phyloP scores from a whole-genome alignment of 1,140 invertebrate genomes.

The Araneus ventricosus region DNA sequence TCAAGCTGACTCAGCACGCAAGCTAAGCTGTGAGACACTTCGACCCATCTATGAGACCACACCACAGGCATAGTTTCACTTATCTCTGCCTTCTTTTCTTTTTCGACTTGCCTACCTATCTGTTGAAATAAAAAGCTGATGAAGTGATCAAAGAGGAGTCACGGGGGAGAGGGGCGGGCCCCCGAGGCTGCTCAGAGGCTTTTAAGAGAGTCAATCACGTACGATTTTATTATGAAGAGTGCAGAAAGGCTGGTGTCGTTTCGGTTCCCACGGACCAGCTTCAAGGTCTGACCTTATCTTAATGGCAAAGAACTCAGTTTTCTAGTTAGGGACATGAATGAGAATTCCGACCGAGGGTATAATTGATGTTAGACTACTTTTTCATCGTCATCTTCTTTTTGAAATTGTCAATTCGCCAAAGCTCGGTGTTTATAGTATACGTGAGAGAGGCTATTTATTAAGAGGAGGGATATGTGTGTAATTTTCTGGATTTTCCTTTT shows the following conservation, averaged over 20 bases:
- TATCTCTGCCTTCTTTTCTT: not conserved
- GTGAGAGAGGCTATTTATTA: constrained; percentile 28
- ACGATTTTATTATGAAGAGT: constrained; percentile 49
- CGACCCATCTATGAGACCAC: not conserved
- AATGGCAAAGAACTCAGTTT: constrained; percentile 29
- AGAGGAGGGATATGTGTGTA: not conserved
- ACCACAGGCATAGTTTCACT: constrained; percentile 30
- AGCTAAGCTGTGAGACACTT: not conserved
- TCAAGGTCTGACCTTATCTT: constrained; percentile 58
- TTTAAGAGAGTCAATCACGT: constrained; percentile 64
- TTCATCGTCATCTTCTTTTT: not conserved
- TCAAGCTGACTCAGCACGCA: not conserved
- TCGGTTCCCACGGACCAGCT: constrained; percentile 66
- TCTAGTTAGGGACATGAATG: constrained; percentile 52
- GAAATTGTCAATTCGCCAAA: constrained; percentile 20
- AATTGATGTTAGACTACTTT: constrained; percentile 35
- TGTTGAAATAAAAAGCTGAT: constrained; percentile 55
- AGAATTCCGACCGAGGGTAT: constrained; percentile 20
- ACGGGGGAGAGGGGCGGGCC: not conserved
- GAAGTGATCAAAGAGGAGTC: constrained; percentile 55
- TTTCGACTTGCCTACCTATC: not conserved
- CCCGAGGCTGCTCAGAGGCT: not conserved
- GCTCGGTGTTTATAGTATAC: not conserved
- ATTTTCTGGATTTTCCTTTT: not conserved
- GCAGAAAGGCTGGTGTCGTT: constrained; percentile 56